Percentiles rank a stretch among this genome's conserved stretches.
Conservation (phyloP, 2,113 vertebrate species). For the Columba livia region DNA sequence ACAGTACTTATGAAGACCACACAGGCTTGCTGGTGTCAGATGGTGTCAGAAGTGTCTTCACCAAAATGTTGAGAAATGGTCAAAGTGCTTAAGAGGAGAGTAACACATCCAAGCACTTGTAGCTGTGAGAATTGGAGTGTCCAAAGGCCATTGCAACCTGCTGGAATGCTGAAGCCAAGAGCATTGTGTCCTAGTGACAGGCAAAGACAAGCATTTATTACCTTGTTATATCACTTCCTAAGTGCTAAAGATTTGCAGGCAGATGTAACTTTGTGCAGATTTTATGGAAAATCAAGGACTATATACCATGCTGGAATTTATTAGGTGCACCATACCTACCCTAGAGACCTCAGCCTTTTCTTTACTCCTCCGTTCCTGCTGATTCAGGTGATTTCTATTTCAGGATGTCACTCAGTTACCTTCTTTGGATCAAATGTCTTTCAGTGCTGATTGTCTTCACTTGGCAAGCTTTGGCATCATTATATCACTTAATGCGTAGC, state of each 20-base stretch:
- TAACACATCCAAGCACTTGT: neutral
- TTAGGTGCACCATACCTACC: neutral
- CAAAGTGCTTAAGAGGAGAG: neutral
- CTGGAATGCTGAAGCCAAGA: neutral
- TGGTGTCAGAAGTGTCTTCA: neutral
- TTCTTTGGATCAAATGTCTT: neutral
- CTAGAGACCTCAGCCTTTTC: neutral
- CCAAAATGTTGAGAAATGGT: neutral
- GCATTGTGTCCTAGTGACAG: neutral
- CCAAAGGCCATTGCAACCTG: neutral
- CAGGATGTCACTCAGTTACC: neutral
- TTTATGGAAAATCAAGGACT: neutral
- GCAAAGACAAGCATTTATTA: neutral
- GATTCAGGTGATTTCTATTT: neutral
- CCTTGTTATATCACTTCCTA: neutral
- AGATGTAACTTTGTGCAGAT: neutral
- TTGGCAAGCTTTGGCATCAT: neutral
- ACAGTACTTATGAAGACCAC: neutral
- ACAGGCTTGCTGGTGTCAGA: neutral
- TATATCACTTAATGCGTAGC: neutral
- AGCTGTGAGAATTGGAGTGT: neutral
- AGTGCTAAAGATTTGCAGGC: neutral
- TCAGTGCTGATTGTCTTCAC: neutral
- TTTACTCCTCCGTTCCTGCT: neutral
- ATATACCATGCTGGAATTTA: fast-evolving